phyloP scores from a whole-genome alignment of 2,113 vertebrate species.

The Erinaceus europaeus region DNA sequence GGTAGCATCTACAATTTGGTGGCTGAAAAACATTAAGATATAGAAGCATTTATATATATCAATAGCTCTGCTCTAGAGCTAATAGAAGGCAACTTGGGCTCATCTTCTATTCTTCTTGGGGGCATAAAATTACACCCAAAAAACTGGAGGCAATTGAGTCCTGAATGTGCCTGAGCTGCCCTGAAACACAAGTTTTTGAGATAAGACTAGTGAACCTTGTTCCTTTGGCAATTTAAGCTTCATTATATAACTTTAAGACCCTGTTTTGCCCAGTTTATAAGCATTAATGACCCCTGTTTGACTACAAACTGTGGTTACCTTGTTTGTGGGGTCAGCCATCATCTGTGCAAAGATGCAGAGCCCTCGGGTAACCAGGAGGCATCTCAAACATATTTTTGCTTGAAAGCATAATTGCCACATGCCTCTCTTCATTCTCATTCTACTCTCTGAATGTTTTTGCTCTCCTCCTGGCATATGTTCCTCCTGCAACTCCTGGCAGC shows the following conservation, averaged over 20 bases:
- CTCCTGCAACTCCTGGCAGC: constrained; percentile 22
- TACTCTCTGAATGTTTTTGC: not conserved
- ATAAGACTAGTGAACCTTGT: not conserved
- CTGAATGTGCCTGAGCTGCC: not conserved
- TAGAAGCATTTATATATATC: no score
- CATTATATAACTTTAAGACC: not conserved
- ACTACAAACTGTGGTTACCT: not conserved
- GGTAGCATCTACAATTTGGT: no score
- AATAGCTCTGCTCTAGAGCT: constrained; percentile 18
- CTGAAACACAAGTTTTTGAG: not conserved
- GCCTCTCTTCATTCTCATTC: not conserved
- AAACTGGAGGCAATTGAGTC: not conserved
- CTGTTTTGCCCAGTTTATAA: not conserved
- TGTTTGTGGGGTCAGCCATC: not conserved
- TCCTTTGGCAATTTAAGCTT: no score
- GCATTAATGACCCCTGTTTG: not conserved
- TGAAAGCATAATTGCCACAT: not conserved
- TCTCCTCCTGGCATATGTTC: constrained; percentile 15
- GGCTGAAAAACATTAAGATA: no score
- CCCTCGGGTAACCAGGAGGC: not conserved
- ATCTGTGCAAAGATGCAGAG: constrained; percentile 21
- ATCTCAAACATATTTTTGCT: constrained; percentile 46
- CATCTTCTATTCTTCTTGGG: not conserved
- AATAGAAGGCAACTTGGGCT: not conserved
- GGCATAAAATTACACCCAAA: not conserved